Percentiles rank a stretch among this genome's conserved stretches.
phyloP scores from a whole-genome alignment of 2,797 vertebrate genomes.

The Loriculus beryllinus region DNA sequence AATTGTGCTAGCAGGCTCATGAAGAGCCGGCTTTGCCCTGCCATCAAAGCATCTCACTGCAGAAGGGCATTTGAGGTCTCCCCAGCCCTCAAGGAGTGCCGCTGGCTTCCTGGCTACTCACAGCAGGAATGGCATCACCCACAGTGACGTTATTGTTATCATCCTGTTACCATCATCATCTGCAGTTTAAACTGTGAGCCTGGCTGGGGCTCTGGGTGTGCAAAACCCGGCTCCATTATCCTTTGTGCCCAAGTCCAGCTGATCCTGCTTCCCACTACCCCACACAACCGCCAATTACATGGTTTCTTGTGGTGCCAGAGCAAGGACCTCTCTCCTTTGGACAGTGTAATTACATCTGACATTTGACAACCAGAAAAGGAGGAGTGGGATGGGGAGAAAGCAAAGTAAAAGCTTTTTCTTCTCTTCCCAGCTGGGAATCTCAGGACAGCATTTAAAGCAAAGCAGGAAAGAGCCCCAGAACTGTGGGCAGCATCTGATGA shows the following conservation, averaged over 20 bases:
- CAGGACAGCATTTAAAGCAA: background rate
- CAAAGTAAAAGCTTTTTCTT: background rate
- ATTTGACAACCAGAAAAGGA: background rate
- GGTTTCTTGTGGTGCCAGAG: background rate
- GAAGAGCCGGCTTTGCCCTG: background rate
- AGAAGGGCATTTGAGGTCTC: background rate
- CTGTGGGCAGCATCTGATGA: background rate
- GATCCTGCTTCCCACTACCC: background rate
- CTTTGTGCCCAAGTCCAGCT: fast-evolving
- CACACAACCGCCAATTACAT: fast-evolving
- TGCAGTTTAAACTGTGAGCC: background rate
- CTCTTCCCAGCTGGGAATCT: background rate
- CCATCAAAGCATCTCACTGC: background rate
- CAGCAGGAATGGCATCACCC: background rate
- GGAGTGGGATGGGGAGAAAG: background rate
- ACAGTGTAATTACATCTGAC: background rate
- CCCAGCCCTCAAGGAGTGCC: fast-evolving
- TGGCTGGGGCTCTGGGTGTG: background rate
- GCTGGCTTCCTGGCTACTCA: background rate
- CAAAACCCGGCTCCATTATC: background rate
- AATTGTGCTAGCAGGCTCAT: background rate
- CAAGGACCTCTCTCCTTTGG: background rate
- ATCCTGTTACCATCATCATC: background rate
- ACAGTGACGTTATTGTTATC: background rate
- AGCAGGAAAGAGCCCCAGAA: background rate